These are phyloP conservation scores for Onchidella celtica DNA, from an alignment of 2,888 invertebrate species.

Conservation along the genomic window DNA sequence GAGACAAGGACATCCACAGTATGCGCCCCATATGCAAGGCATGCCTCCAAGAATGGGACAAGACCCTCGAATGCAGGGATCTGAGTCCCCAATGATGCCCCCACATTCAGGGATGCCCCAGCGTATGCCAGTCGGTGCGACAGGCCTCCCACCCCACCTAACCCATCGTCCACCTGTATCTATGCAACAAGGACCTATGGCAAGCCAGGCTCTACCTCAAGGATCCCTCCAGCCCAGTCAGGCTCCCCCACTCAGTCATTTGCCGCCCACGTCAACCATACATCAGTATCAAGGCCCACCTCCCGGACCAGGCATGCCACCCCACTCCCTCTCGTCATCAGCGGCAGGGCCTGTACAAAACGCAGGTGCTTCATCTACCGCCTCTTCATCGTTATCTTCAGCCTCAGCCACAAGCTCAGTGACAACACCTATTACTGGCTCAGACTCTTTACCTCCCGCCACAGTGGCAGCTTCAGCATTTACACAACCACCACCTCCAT, in stretches of 20 bases:
- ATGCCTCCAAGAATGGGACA: conserved; percentile 20
- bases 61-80: conserved; percentile 17
- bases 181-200: conserved; percentile 19
- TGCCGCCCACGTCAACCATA: conserved; percentile 8
- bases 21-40: conserved; percentile 10
- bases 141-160: conserved; percentile 37
- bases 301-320: neutral
- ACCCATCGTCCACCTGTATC: conserved; percentile 19
- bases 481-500: conserved; percentile 1
- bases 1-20: conserved; percentile 36
- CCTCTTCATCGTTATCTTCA: conserved; percentile 34
- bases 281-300: conserved; percentile 19
- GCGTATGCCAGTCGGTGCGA: conserved; percentile 12
- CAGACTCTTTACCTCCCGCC: conserved; percentile 23
- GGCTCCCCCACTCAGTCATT: conserved; percentile 17
- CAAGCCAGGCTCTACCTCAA: conserved; percentile 9
- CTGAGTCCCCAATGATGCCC: conserved; percentile 37
- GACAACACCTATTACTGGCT: conserved; percentile 13
- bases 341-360: conserved; percentile 13
- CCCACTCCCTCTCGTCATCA: neutral
- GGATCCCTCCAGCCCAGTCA: conserved; percentile 14
- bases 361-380: neutral
- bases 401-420: conserved; percentile 15
- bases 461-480: neutral
- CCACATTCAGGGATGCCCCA: conserved; percentile 30